Conservation (phyloP, 2,797 vertebrate species). For the Chromis chromis region DNA sequence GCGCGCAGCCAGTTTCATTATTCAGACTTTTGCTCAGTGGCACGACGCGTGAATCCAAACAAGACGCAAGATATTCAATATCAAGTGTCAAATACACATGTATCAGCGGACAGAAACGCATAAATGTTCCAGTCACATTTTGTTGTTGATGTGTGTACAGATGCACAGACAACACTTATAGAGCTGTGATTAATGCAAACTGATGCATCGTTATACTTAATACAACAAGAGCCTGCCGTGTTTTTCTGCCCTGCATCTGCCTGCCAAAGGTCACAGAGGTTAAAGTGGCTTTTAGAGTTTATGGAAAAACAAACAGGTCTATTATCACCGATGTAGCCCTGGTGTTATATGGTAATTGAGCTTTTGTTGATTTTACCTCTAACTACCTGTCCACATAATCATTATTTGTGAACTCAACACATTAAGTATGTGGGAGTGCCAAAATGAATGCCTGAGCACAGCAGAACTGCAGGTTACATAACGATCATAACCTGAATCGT, state of each 20-base stretch:
- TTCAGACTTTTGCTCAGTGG: conserved; percentile 61
- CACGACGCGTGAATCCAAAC: conserved; percentile 22
- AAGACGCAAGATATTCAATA: conserved; percentile 28
- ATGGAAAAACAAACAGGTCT: conserved; percentile 64
- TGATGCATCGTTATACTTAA: conserved; percentile 33
- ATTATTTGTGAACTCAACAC: conserved; percentile 42
- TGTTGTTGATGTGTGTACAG: not conserved
- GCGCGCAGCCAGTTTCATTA: conserved; percentile 53
- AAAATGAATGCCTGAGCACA: conserved; percentile 44
- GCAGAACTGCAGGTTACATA: conserved; percentile 53
- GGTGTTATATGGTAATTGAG: conserved; percentile 48
- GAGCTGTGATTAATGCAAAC: conserved; percentile 16
- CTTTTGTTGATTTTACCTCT: conserved; percentile 44
- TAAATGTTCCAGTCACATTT: not conserved
- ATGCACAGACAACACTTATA: conserved; percentile 6
- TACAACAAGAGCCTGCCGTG: conserved; percentile 24
- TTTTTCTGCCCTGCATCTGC: conserved; percentile 54
- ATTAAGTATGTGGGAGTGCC: conserved; percentile 57
- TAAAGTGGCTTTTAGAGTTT: conserved; percentile 53
- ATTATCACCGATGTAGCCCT: conserved; percentile 49
- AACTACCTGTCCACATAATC: conserved; percentile 41
- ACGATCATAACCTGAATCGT: conserved; percentile 47
- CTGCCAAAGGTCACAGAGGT: conserved; percentile 50
- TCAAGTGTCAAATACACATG: conserved; percentile 54
- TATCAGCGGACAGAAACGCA: conserved; percentile 16